These are phyloP conservation scores for Pseudopodoces humilis DNA, from an alignment of 2,113 vertebrate species.

Conservation along the genomic window DNA sequence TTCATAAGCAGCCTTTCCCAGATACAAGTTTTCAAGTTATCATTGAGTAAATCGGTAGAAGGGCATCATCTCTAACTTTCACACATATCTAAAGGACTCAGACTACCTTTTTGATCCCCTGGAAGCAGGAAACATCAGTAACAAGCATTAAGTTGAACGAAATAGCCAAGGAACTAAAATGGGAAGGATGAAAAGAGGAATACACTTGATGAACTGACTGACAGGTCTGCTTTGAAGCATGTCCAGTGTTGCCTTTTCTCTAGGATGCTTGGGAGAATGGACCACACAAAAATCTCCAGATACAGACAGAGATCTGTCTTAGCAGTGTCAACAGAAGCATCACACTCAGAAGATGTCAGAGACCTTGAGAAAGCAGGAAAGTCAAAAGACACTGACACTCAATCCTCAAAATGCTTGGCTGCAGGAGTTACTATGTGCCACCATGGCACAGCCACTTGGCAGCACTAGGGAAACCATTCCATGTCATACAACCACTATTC, in stretches of 20 bases:
- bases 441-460: background rate
- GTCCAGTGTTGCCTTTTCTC: background rate
- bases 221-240: background rate
- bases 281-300: background rate
- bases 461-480: background rate
- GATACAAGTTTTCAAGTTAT: background rate
- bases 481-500: background rate
- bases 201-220: background rate
- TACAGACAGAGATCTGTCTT: background rate
- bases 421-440: accelerated
- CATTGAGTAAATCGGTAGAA: background rate
- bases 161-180: background rate
- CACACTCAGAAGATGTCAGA: background rate
- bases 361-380: background rate
- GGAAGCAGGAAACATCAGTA: background rate
- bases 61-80: background rate
- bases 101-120: background rate
- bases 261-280: background rate
- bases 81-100: background rate
- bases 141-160: background rate
- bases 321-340: background rate
- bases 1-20: background rate
- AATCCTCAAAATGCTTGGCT: no score
- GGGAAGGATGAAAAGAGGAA: background rate
- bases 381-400: background rate